phyloP scores from a whole-genome alignment of 2,113 vertebrate species.

The Bucco capensis region DNA sequence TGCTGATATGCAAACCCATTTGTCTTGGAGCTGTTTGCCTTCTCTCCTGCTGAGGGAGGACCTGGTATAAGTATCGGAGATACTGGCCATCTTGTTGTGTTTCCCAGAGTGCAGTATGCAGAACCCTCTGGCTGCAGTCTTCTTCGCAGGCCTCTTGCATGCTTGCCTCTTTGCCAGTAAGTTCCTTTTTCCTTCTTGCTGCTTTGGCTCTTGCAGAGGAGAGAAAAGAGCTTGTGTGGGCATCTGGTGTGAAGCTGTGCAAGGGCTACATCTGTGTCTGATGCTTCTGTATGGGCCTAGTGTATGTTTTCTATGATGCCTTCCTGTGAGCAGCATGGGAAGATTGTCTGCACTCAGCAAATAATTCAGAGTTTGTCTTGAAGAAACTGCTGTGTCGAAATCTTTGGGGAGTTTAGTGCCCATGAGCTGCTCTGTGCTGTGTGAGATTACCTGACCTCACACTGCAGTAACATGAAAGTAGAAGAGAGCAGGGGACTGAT shows the following conservation, averaged over 20 bases:
- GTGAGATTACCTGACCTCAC: not conserved
- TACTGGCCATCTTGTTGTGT: constrained; percentile 2
- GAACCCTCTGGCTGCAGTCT: constrained; percentile 15
- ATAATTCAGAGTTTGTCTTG: not conserved
- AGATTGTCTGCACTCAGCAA: not conserved
- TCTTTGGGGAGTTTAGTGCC: not conserved
- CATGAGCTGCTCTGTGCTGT: not conserved
- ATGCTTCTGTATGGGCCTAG: not conserved
- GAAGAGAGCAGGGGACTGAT: not conserved
- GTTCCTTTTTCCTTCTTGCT: not conserved
- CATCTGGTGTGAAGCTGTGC: not conserved
- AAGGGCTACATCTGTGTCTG: fast-evolving
- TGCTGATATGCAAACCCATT: not conserved
- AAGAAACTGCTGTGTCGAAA: not conserved
- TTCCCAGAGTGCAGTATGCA: not conserved
- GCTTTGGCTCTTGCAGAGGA: not conserved
- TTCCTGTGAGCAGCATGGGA: fast-evolving
- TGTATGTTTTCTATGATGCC: not conserved
- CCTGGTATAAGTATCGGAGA: constrained; percentile 63
- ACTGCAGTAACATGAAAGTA: not conserved
- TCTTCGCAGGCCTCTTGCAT: constrained; percentile 31
- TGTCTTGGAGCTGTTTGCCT: not conserved
- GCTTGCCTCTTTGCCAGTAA: not conserved
- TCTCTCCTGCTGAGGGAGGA: not conserved
- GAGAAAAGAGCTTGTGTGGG: not conserved